Percentiles rank a stretch among this genome's conserved stretches.
phyloP scores from a whole-genome alignment of 2,113 vertebrate genomes.

The Fukomys damarensis region DNA sequence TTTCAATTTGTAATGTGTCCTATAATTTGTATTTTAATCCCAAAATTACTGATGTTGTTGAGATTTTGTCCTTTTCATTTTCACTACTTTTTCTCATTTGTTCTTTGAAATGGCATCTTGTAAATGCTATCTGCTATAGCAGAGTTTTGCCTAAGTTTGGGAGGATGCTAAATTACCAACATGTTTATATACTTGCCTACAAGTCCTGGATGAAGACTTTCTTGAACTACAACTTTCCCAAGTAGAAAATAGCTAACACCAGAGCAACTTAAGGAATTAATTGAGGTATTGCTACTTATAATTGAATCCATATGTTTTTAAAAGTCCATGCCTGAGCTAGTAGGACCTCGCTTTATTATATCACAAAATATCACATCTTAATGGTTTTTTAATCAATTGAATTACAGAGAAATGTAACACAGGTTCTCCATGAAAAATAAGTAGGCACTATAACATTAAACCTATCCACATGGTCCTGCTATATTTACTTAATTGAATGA shows the following conservation, averaged over 20 bases:
- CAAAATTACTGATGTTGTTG: background rate
- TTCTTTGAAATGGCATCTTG: background rate
- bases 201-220: background rate
- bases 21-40: background rate
- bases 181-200: background rate
- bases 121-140: fast-evolving
- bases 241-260: constrained; percentile 45
- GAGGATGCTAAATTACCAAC: background rate
- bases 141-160: background rate
- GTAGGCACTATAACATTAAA: constrained; percentile 23
- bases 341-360: constrained; percentile 59
- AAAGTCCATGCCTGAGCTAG: background rate
- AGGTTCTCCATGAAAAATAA: constrained; percentile 63
- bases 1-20: background rate
- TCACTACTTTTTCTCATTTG: background rate
- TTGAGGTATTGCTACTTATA: constrained; percentile 59
- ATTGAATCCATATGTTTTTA: constrained; percentile 56
- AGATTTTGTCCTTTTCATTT: background rate
- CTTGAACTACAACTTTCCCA: constrained; percentile 9
- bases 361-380: constrained; percentile 32
- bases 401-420: constrained; percentile 61
- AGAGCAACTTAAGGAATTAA: constrained; percentile 13
- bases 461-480: background rate
- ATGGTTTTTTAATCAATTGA: constrained; percentile 63
- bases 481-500: constrained; percentile 62